These are phyloP conservation scores for Fregetta grallaria DNA, from an alignment of 2,113 vertebrate species.

Conservation along the genomic window DNA sequence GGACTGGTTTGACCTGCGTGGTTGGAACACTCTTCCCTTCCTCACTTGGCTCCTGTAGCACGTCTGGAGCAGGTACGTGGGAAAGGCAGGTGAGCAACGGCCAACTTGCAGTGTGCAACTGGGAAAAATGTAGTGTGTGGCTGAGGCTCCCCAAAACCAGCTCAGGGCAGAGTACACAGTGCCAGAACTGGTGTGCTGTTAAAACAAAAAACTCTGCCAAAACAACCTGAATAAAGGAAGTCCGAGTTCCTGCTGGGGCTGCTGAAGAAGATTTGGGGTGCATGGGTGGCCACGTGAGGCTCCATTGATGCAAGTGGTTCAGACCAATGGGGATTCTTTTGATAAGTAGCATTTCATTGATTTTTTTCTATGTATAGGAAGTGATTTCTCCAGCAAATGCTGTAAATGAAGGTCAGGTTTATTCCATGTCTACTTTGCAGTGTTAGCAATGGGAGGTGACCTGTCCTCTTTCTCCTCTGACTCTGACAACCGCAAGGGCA, in stretches of 20 bases:
- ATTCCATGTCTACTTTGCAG: not conserved
- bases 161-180: not conserved
- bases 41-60: not conserved
- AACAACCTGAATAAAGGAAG: fast-evolving
- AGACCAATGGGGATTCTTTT: not conserved
- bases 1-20: not conserved
- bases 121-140: not conserved
- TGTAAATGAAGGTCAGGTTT: not conserved
- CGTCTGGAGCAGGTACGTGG: not conserved
- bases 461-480: not conserved
- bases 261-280: not conserved
- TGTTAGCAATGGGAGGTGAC: not conserved
- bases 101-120: not conserved
- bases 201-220: not conserved
- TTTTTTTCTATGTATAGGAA: slow-evolving; percentile 17
- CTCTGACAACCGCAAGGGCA: not conserved
- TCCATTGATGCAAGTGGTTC: not conserved
- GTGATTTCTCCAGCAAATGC: not conserved
- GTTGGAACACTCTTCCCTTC: not conserved
- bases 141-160: not conserved
- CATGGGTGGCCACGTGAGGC: not conserved
- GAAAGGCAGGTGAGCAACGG: not conserved
- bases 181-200: not conserved
- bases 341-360: not conserved
- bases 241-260: not conserved